Percentiles rank a stretch among this genome's conserved stretches.
Evolutionary conservation across 2,797 vertebrate genomes (phyloP).

Genomic region (Paramormyrops hopkinsi): DNA sequence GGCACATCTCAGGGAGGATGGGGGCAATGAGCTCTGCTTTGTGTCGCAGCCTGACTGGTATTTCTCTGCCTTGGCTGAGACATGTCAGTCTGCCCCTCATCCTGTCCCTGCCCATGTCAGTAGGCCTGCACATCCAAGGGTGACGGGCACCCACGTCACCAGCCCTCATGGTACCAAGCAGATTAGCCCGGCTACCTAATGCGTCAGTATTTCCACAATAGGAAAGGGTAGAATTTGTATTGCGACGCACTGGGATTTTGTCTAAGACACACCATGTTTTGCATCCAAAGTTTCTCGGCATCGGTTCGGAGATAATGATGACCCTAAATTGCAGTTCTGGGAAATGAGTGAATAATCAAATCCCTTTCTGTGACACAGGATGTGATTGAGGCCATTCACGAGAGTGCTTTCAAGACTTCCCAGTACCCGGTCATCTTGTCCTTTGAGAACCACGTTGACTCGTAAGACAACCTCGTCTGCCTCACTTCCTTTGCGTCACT

Average conservation of each 20-base stretch:
- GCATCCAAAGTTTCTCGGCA: not conserved
- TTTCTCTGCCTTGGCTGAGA: conserved; percentile 17
- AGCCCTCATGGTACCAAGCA: conserved; percentile 22
- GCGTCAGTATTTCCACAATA: conserved; percentile 6
- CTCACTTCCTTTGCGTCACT: not conserved
- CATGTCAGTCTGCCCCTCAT: conserved; percentile 22
- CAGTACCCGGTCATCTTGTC: conserved; percentile 87
- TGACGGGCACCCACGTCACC: conserved; percentile 35
- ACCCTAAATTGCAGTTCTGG: not conserved
- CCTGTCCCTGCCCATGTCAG: not conserved
- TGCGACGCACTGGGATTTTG: not conserved
- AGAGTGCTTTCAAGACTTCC: conserved; percentile 96
- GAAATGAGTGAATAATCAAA: not conserved
- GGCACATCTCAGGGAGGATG: not conserved
- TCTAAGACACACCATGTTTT: not conserved
- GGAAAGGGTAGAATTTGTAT: not conserved
- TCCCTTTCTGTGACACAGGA: conserved; percentile 62
- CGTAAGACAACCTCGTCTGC: conserved; percentile 64
- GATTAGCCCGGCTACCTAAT: conserved; percentile 25
- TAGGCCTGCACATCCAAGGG: conserved; percentile 53
- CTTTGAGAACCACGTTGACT: conserved; percentile 96
- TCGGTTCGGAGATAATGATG: not conserved
- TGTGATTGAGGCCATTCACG: conserved; percentile 92
- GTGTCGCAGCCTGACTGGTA: conserved; percentile 24
- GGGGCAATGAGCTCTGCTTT: conserved; percentile 20